Evolutionary conservation across 2,888 invertebrate genomes (phyloP).

Genomic region (Agonopterix heracliana): DNA sequence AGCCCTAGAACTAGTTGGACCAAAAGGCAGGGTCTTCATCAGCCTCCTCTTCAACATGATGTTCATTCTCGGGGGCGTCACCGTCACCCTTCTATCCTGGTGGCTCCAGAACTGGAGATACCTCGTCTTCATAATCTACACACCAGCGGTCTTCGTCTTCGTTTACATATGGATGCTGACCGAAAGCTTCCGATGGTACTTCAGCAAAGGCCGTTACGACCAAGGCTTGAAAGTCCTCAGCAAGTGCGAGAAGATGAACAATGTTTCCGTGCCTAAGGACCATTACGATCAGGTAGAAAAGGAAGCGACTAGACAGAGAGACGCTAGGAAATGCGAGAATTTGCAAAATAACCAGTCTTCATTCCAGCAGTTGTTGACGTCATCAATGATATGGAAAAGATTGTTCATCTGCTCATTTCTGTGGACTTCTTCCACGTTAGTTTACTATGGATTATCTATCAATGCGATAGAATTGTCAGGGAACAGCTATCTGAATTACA

Average conservation of each 20-base stretch:
- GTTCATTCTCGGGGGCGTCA: conserved; percentile 67
- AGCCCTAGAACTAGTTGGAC: conserved; percentile 66
- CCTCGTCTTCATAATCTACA: conserved; percentile 62
- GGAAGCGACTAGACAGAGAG: conserved; percentile 56
- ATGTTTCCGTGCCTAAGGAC: conserved; percentile 62
- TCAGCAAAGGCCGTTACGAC: conserved; percentile 79
- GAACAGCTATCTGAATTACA: conserved; percentile 86
- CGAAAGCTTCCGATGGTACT: conserved; percentile 65
- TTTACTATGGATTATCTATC: conserved; percentile 87
- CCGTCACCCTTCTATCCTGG: conserved; percentile 61
- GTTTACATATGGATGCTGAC: conserved; percentile 60
- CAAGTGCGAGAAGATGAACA: conserved; percentile 79
- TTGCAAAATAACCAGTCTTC: conserved; percentile 51
- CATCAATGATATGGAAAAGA: conserved; percentile 75
- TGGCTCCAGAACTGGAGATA: conserved; percentile 66
- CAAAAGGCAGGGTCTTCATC: conserved; percentile 64
- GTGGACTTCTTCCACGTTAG: conserved; percentile 86
- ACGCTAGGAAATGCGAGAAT: conserved; percentile 52
- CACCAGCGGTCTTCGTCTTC: conserved; percentile 55
- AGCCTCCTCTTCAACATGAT: conserved; percentile 68
- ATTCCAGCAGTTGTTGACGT: conserved; percentile 55
- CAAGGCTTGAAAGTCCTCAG: conserved; percentile 79
- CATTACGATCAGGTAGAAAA: conserved; percentile 64
- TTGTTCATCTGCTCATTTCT: conserved; percentile 82
- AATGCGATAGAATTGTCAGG: conserved; percentile 86